These are phyloP conservation scores for Cataglyphis albicans DNA, from an alignment of 2,888 invertebrate genomes.

Conservation along the genomic window DNA sequence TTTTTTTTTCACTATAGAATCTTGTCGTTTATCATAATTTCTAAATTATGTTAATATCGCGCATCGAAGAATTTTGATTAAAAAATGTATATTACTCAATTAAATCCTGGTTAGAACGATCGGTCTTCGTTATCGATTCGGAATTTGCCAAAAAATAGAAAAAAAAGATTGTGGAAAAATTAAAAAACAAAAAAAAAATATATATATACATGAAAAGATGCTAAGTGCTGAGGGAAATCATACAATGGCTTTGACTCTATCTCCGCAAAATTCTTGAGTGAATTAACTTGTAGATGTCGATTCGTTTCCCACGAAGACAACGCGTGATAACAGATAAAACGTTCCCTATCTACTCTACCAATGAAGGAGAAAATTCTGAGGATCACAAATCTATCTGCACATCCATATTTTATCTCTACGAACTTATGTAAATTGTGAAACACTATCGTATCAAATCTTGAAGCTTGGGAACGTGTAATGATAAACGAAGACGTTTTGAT, in stretches of 20 bases:
- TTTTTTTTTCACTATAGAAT: neutral
- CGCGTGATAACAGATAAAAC: conserved; percentile 38
- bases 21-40: neutral
- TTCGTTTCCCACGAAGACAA: neutral
- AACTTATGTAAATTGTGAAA: neutral
- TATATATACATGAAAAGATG: neutral
- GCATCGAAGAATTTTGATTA: neutral
- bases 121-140: too few relatives aligned
- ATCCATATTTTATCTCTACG: neutral
- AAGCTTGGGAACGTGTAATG: neutral
- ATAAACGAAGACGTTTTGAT: neutral
- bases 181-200: too few relatives aligned
- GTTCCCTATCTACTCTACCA: neutral
- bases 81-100: neutral
- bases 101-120: neutral
- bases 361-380: neutral
- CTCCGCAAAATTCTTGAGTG: neutral
- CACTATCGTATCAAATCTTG: neutral
- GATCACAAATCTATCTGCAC: neutral
- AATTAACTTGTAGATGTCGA: neutral
- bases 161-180: neutral
- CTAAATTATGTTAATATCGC: neutral
- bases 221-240: neutral
- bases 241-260: neutral
- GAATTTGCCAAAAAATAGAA: neutral